Base-by-base conservation (phyloP, 2,888 invertebrate species). In the Silvanus unidentatus region DNA sequence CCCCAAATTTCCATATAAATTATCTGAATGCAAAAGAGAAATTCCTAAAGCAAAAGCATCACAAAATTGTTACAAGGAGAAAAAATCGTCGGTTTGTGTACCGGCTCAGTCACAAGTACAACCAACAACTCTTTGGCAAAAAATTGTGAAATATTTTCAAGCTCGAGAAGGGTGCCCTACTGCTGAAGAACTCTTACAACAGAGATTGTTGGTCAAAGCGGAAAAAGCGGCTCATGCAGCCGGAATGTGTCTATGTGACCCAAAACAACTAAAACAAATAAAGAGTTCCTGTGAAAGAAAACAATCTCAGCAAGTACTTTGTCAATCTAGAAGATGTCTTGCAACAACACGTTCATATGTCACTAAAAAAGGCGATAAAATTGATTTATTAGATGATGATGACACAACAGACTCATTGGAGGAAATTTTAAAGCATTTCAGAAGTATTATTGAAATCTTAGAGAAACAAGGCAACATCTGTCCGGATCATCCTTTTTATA, bases 121-220 rank as follows among this genome's bases (percentile, higher is more conserved):
- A n/a, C n/a, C n/a, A n/a, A 5, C 8, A 22, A 5, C 22, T 22
- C 22, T 32, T 12, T 15, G 57, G 39, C 9, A 13, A 9, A 37
- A 16, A 45, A 47, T 70, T 9, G 48, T 60, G 2, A 62, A 65
- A 42, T 70, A 59, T 49, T 70, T 70, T 48, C 65, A 63, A 48
- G 66, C 69, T 1, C 54, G 63, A 46, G 66, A 64, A 0, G 56
- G 58, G 39, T 68, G 67, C 52, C 69, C 69, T 1, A 39, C 58
- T 2, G 63, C 68, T 1, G 66, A 58, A 15, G 66, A 66, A 39
- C 63, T 58, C 50, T 64, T 60, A 40, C 62, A 57, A 37, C 59
- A 59, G 40, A 55, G 57, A 27, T 48, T 65, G 8, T 53, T 48
- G 28, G 50, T 56, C 10, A 60, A 62, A 36, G 66, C 68, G 1